Evolutionary conservation across 2,888 invertebrate genomes (phyloP), one percentile per base, ranked within the genome.

Genomic region (Salpingus planirostris): DNA sequence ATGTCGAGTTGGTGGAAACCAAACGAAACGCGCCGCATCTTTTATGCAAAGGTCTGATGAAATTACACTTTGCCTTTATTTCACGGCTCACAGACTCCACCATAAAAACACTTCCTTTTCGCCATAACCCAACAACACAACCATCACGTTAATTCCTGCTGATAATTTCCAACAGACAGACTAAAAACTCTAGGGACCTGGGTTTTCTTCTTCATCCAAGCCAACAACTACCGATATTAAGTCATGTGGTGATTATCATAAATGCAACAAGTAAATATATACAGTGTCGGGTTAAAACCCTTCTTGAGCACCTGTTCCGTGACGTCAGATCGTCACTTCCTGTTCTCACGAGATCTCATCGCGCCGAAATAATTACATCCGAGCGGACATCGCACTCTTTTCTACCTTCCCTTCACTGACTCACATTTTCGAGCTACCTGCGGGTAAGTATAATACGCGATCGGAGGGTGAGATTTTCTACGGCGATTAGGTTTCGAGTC

Each of bases 321-420:
- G 59, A 60, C 60, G 59, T 60, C 59, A 59, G 44, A 42, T 46
- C 36, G 8, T 43, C 38, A 57, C 54, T 62, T 62, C 62, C 62
- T 60, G 61, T 62, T 62, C 62, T 61, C 62, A 62, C 62, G 60
- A 62, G 62, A 62, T 62, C 57, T 55, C 61, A 62, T 62, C 62
- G 61, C 59, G 50, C 55, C 57, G 57, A 60, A 59, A 60, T 60
- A 60, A 60, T 60, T 60, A 60, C 57, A 55, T 58, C 58, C 56
- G 54, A 56, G 47, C 56, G 55, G 57, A 55, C 56, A 55, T 52
- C 47, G 47, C 44, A 46, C 44, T 43, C 43, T 38, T 38, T 32
- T 35, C 42, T 43, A 41, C 42, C 39, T 38, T 31, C 29, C 42
- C 39, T 42, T 39, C 33, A 34, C 37, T 36, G 38, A 27, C 27